Base-by-base conservation (phyloP, 2,888 invertebrate genomes). In the Heliconius hortense region DNA sequence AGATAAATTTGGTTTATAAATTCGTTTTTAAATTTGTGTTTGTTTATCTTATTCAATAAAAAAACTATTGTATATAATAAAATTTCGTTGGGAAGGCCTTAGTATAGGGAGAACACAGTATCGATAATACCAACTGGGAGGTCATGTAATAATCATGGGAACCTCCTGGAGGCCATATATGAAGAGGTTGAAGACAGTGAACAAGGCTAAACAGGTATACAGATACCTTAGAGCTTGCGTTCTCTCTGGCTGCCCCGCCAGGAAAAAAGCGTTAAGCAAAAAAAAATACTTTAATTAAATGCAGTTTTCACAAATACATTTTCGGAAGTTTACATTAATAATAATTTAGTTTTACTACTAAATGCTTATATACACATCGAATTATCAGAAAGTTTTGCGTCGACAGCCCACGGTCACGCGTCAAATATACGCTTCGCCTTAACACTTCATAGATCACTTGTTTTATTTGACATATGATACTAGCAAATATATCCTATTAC, bases 391-490 rank as follows among this genome's bases (percentile, higher is more conserved):
- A 43, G 18, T 7, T 28, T 68, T 21, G 28, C 67, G 59, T 18
- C 62, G 60, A 24, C n/a, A 48, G n/a, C 43, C 43, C 43, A 60
- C 24, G 43, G 31, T 60, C 59, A 72, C 18, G n/a, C 75, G 48
- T 60, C 43, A 59, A 31, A 31, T 26, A 35, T 35, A 48, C 26
- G 53, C 53, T 43, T 24, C 68, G 72, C 24, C 67, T 60, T 62
- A 28, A 72, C 72, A 60, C 72, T 72, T 72, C 74, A 68, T 59
- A 60, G 67, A 62, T 48, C 66, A 62, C 18, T 68, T 67, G 31
- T 43, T 66, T 60, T 64, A 62, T 70, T 70, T 21, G 70, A 39
- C 39, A 75, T 24, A 18, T 64, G 74, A 75, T 71, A 70, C 56
- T 64, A 18, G 39, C 60, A 18, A 62, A 60, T 24, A 35, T 71